Evolutionary conservation across 2,113 vertebrate genomes (phyloP).

Genomic region (Entelurus aequoreus): DNA sequence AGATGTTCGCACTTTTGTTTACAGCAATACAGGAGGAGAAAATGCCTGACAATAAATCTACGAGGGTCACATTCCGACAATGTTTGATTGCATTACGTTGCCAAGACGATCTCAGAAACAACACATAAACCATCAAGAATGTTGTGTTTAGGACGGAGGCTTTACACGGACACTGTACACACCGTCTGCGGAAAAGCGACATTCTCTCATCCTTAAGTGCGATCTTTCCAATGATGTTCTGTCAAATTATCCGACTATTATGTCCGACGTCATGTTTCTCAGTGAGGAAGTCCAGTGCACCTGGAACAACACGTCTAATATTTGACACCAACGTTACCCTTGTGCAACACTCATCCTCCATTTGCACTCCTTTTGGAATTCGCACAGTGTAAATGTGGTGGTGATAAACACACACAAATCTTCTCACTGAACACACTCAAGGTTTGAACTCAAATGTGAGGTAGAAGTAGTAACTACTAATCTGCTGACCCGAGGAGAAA

Average conservation of each 20-base stretch:
- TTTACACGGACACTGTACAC: conserved; percentile 3
- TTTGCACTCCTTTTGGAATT: conserved; percentile 66
- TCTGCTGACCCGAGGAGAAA: no score
- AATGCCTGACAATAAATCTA: neutral
- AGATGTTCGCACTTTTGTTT: neutral
- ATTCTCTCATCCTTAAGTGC: conserved; percentile 22
- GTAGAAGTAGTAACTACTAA: neutral
- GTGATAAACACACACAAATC: conserved; percentile 46
- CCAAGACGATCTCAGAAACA: conserved; percentile 43
- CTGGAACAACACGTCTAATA: conserved; percentile 18
- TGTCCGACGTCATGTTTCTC: conserved; percentile 15
- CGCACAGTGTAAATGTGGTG: conserved; percentile 65
- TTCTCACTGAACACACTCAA: conserved; percentile 3
- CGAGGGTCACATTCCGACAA: neutral
- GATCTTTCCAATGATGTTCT: conserved; percentile 28
- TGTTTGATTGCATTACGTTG: neutral
- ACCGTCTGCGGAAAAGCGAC: conserved; percentile 10
- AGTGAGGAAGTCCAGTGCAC: conserved; percentile 52
- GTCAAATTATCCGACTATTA: conserved; percentile 10
- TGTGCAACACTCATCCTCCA: conserved; percentile 52
- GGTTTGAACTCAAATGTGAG: neutral
- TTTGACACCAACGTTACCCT: conserved; percentile 56
- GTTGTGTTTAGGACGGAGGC: conserved; percentile 41
- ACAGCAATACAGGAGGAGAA: neutral
- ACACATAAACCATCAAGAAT: conserved; percentile 50